A percentile compares a stretch with the other conserved stretches of the same genome.
These are phyloP conservation scores for Chironomus tentans DNA, from an alignment of 2,888 invertebrate species.

Conservation along the genomic window DNA sequence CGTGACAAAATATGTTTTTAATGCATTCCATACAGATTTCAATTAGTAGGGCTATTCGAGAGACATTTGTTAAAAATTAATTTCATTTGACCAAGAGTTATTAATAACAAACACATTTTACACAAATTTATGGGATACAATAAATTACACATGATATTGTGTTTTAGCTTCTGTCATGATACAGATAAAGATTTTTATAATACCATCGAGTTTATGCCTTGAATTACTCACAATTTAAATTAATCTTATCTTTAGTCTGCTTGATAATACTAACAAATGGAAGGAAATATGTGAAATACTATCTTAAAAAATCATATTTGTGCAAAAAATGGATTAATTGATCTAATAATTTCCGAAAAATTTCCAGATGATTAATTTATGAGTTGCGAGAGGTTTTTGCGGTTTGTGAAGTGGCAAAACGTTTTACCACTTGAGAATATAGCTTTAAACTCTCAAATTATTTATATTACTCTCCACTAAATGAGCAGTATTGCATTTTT, in stretches of 20 bases:
- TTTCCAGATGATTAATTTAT: background rate
- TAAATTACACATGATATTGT: conserved; percentile 7
- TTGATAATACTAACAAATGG: too few species aligned
- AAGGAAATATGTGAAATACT: too few species aligned
- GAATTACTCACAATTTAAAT: too few species aligned
- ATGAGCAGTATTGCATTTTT: background rate
- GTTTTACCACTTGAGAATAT: background rate
- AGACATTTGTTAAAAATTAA: conserved; percentile 22
- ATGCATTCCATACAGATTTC: background rate
- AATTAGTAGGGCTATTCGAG: background rate
- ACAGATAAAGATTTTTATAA: too few species aligned
- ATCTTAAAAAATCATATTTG: too few species aligned
- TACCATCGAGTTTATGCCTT: too few species aligned
- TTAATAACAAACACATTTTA: conserved; percentile 25
- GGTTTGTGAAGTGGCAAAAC: background rate
- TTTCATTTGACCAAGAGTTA: background rate
- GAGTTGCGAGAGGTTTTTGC: background rate
- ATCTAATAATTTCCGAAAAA: background rate
- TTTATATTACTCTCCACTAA: background rate
- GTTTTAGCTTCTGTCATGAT: too few species aligned
- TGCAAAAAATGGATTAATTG: too few species aligned
- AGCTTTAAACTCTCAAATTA: background rate
- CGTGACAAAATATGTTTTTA: background rate
- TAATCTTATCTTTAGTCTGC: too few species aligned
- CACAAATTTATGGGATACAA: conserved; percentile 12